Conservation (phyloP, 1,140 invertebrate species). For the Bombyx mori region ASM3026992v2 NC_085125.1:6147001-6147500, state of each 20-base stretch:
- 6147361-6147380: too few relatives aligned
- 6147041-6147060: slow-evolving; percentile 95
- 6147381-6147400: too few relatives aligned
- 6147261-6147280: slow-evolving; percentile 9
- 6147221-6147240: slow-evolving; percentile 12
- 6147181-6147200: slow-evolving; percentile 50
- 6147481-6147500: too few relatives aligned
- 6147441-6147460: too few relatives aligned
- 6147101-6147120: slow-evolving; percentile 70
- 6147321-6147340: too few relatives aligned
- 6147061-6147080: slow-evolving; percentile 92
- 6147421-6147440: too few relatives aligned
- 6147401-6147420: too few relatives aligned
- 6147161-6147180: slow-evolving; percentile 64
- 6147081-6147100: slow-evolving; percentile 82
- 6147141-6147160: slow-evolving; percentile 70
- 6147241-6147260: too few relatives aligned
- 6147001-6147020: slow-evolving; percentile 87
- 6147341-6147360: too few relatives aligned
- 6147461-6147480: too few relatives aligned
- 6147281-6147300: slow-evolving; percentile 27
- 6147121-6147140: slow-evolving; percentile 65
- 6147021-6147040: slow-evolving; percentile 91
- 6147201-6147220: slow-evolving; percentile 49
- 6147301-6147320: not conserved